A percentile compares a stretch with the other conserved stretches of the same genome.
phyloP scores from a whole-genome alignment of 2,888 invertebrate genomes.

The Drosophila nigricruria region DNA sequence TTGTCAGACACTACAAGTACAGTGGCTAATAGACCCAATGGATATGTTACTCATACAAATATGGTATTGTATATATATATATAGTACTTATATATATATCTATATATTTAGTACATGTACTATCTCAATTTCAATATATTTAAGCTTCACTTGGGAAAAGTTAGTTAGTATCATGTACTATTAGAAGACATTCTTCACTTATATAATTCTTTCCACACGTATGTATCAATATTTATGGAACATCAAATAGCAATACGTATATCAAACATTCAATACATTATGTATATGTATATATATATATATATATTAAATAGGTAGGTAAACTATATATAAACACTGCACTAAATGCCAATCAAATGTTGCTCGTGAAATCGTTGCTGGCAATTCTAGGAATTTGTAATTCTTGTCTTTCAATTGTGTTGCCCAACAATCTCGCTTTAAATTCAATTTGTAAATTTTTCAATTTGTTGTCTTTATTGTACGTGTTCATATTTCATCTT shows the following conservation, averaged over 20 bases:
- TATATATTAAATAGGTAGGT: constrained; percentile 38
- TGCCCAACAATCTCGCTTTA: constrained; percentile 45
- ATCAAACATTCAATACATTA: constrained; percentile 72
- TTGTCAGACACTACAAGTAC: constrained; percentile 32
- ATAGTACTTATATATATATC: neutral
- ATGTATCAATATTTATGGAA: constrained; percentile 43
- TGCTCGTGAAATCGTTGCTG: constrained; percentile 50
- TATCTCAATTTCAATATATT: constrained; percentile 15
- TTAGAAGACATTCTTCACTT: constrained; percentile 21
- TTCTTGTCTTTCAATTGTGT: constrained; percentile 22
- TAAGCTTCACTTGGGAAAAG: constrained; percentile 20
- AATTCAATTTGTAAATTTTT: constrained; percentile 64
- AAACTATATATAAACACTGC: constrained; percentile 56
- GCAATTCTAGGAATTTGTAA: constrained; percentile 52
- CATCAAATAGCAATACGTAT: constrained; percentile 70
- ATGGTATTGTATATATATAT: neutral
- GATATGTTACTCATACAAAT: constrained; percentile 65
- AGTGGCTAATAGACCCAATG: constrained; percentile 71
- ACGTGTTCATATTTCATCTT: constrained; percentile 39
- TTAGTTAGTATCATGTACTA: constrained; percentile 15
- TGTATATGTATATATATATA: constrained; percentile 33
- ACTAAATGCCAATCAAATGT: constrained; percentile 64
- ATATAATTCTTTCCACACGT: constrained; percentile 5
- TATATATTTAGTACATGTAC: constrained; percentile 17
- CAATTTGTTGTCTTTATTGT: constrained; percentile 39